Evolutionary conservation across 53 echinoderm and acorn worm genomes (phyloP).

Genomic region (Apostichopus leukothele): DNA sequence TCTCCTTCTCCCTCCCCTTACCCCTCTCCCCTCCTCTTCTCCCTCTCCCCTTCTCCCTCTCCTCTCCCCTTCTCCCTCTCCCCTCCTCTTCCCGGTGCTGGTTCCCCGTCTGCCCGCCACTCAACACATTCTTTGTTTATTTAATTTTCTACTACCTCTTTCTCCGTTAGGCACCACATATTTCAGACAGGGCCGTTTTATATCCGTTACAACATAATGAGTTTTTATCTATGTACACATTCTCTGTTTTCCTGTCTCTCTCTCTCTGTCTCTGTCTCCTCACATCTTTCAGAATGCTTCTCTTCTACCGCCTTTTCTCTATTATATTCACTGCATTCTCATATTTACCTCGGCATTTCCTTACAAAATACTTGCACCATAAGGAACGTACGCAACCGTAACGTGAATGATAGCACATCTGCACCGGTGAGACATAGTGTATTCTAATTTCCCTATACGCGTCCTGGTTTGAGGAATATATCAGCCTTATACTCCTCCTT

Average conservation of each 20-base stretch:
- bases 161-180: background rate
- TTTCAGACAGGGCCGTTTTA: background rate
- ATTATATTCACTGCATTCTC: background rate
- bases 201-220: background rate
- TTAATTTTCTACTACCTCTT: background rate
- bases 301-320: slow-evolving; percentile 4
- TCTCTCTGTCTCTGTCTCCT: no score
- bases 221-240: background rate
- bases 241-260: background rate
- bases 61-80: background rate
- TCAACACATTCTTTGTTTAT: background rate
- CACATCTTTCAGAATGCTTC: background rate
- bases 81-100: background rate
- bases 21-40: background rate
- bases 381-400: background rate
- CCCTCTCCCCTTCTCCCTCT: background rate
- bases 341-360: no score
- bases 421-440: background rate
- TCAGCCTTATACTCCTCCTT: background rate
- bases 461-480: background rate
- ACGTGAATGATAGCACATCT: background rate
- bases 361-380: background rate
- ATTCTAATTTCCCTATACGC: background rate
- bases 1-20: background rate
- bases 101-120: background rate